Base-by-base conservation (phyloP, 2,113 vertebrate genomes). In the Symphodus melops region DNA sequence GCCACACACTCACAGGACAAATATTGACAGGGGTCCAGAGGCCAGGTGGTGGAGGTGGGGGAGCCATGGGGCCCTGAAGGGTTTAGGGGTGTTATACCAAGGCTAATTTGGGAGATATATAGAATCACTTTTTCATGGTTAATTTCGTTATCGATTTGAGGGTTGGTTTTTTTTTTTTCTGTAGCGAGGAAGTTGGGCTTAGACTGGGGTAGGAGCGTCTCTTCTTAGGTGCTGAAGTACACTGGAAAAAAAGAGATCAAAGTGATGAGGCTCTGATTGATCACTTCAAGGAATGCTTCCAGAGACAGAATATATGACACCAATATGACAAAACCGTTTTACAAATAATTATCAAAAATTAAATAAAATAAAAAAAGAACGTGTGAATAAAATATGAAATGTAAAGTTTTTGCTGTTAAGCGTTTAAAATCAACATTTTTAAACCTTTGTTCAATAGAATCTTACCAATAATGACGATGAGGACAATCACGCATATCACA, bases 391-490 rank as follows among this genome's bases (percentile, higher is more conserved):
- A 57, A 14, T 16, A 42, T 1, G 52, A 14, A 9, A 17, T 61
- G 2, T 23, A 11, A 53, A 52, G 17, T 17, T 17, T 17, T 48
- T 17, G 14, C 19, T 44, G 42, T 48, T 41, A 11, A 2, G 11
- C 9, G 11, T 10, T 41, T 0, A 9, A 10, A 41, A 5, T 6
- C 46, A 48, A 7, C 16, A 48, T 13, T 46, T 5, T 13, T 42
- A 13, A 13, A 9, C 12, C 9, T 42, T 9, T 14, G 42, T 33
- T 33, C 28, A 33, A 33, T 33, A 5, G 48, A 51, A 37, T 33
- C 62, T 65, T 94, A 99, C 98, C 94, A 28, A 98, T 94, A 73
- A 99, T 96, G 93, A 99, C 96, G 85, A 98, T 94, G 93, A 99
- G 95, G 90, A 98, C 80, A 74, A 99, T 87, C 75, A 97, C 78